Evolutionary conservation across 2,113 vertebrate genomes (phyloP), one percentile per base, ranked within the genome.

Genomic region (Eupsittula cactorum): DNA sequence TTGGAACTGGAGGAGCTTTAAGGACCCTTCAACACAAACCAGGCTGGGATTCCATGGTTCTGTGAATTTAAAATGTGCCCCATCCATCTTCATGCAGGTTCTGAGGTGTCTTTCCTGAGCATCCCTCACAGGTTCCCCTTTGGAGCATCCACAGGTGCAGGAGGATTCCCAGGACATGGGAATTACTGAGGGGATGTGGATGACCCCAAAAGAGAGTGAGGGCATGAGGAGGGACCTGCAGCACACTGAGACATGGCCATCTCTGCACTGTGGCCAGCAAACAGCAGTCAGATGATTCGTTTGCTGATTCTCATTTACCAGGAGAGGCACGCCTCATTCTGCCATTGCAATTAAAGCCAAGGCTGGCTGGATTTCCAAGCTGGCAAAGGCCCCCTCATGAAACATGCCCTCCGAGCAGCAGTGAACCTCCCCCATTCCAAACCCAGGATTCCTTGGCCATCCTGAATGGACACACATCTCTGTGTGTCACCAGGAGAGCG

Each of bases 401-500:
- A 33, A 15, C n/a, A 1, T 6, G 15, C 33, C 19, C 67, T 52
- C 59, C 31, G 4, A 62, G 53, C 31, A 47, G 47, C 46, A 37
- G 27, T 1, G 5, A 52, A 12, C 11, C 31, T 31, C 69, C 17
- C 6, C 14, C n/a, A 11, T n/a, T 44, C 74, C 67, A 11, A 7
- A 9, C 27, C 31, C 4, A 3, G 69, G 29, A 15, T 7, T 27
- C 42, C 4, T 0, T 3, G 5, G 37, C 73, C 50, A 12, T 19
- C 27, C 81, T 1, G 5, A 7, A 5, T 1, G 64, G 57, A 33
- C 4, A 21, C 6, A 18, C 49, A 13, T 5, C 59, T 27, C n/a
- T 1, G 1, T 3, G 1, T 4, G 42, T 14, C 1, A 2, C 55
- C 18, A 2, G 42, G 21, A 21, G 3, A 16, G 41, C 1, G 2